phyloP scores from a whole-genome alignment of 53 echinoderm and acorn worm species.

The Apostichopus leukothele region DNA sequence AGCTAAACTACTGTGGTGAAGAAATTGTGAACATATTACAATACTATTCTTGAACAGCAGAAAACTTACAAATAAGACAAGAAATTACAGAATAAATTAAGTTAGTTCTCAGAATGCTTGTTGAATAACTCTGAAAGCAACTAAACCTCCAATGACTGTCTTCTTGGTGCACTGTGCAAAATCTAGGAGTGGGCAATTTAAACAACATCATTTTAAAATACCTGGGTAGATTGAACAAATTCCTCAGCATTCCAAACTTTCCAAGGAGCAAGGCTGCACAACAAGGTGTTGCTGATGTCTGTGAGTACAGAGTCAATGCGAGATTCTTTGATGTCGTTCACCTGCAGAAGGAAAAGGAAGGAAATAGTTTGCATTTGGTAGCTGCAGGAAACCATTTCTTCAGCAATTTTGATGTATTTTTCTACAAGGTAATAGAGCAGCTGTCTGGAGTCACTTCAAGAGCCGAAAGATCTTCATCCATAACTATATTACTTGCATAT shows the following conservation, averaged over 20 bases:
- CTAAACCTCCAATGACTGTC: not conserved
- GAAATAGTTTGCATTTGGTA: no score
- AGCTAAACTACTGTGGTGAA: no score
- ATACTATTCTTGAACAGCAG: no score
- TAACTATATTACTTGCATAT: no score
- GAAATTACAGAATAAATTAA: not conserved
- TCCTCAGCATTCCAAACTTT: constrained; percentile 83
- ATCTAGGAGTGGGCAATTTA: not conserved
- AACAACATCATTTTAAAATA: constrained; percentile 19
- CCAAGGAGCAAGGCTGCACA: constrained; percentile 70
- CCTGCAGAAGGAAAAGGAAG: constrained; percentile 47
- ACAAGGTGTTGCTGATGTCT: constrained; percentile 70
- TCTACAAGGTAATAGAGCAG: no score
- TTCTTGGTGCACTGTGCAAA: not conserved
- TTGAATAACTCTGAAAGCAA: no score
- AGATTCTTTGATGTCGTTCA: constrained; percentile 93
- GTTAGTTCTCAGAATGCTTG: not conserved
- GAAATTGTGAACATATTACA: no score
- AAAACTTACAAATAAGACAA: not conserved
- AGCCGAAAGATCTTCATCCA: no score
- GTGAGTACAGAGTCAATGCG: constrained; percentile 83
- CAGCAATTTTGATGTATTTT: no score
- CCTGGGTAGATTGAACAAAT: constrained; percentile 77
- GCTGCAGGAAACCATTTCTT: no score
- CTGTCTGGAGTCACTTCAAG: no score